Evolutionary conservation across 2,797 vertebrate species (phyloP).

Genomic region (Australoheros facetus): DNA sequence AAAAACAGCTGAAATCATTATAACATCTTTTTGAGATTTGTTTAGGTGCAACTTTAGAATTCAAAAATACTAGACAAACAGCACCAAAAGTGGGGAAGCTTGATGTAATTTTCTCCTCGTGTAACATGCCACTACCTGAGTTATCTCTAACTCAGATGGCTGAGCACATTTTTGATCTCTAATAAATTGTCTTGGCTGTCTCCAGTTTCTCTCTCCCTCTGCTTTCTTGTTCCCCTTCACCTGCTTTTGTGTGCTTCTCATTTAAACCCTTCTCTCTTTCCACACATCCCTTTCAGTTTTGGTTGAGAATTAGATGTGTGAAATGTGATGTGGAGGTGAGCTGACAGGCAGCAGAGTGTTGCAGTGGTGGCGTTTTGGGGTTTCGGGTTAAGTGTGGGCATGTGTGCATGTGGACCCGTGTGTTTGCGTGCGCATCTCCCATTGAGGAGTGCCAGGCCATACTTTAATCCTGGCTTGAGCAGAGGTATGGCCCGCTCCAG

Average conservation of each 20-base stretch:
- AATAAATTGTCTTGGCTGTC: slow-evolving; percentile 32
- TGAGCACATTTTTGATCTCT: slow-evolving; percentile 39
- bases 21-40: not conserved
- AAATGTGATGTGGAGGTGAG: slow-evolving; percentile 35
- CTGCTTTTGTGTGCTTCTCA: slow-evolving; percentile 25
- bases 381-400: slow-evolving; percentile 1
- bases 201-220: not conserved
- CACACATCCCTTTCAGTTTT: slow-evolving; percentile 18
- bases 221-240: slow-evolving; percentile 1
- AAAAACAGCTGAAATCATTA: not conserved
- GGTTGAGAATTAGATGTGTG: slow-evolving; percentile 43
- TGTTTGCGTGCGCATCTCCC: slow-evolving; percentile 31
- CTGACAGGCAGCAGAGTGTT: slow-evolving; percentile 38
- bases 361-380: not conserved
- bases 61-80: not conserved
- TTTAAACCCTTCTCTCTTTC: slow-evolving; percentile 33
- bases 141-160: slow-evolving; percentile 25
- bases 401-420: not conserved
- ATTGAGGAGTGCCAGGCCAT: slow-evolving; percentile 60
- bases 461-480: slow-evolving; percentile 73
- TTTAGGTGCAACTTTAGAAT: not conserved
- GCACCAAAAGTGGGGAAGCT: not conserved
- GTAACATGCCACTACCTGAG: slow-evolving; percentile 1
- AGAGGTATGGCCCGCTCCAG: slow-evolving; percentile 72
- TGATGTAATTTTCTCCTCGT: not conserved